These are phyloP conservation scores for Pachyramphus minor DNA, from an alignment of 2,113 vertebrate species.

Conservation along the genomic window DNA sequence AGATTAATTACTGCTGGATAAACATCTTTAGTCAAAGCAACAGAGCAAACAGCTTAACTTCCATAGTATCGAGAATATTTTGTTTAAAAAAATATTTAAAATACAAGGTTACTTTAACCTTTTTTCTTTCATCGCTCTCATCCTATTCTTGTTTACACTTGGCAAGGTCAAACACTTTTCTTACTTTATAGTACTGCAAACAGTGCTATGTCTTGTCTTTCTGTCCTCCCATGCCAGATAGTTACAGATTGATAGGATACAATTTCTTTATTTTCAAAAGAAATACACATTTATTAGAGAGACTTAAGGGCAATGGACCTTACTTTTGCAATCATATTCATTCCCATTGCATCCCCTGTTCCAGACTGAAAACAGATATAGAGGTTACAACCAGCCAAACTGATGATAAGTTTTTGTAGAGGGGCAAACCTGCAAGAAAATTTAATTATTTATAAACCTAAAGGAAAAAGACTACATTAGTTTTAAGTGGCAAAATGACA, in stretches of 20 bases:
- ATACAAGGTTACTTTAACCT: background rate
- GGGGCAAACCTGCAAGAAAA: conserved; percentile 85
- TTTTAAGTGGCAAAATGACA: background rate
- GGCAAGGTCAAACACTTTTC: background rate
- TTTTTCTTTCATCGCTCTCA: background rate
- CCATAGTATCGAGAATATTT: background rate
- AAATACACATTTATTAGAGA: background rate
- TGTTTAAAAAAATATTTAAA: background rate
- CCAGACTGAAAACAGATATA: conserved; percentile 93
- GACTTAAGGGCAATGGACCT: background rate
- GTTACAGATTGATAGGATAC: background rate
- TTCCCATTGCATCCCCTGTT: conserved; percentile 97
- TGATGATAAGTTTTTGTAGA: conserved; percentile 84
- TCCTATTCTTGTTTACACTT: background rate
- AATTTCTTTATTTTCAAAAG: background rate
- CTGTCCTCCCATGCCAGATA: background rate
- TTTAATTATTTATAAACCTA: background rate
- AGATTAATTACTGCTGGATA: background rate
- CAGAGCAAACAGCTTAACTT: background rate
- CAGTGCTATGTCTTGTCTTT: background rate
- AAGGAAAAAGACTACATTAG: background rate
- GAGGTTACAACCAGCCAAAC: conserved; percentile 89
- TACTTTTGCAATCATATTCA: conserved; percentile 99
- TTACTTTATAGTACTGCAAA: background rate
- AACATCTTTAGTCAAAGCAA: background rate